Evolutionary conservation across 1,140 invertebrate genomes (phyloP).

Genomic region (Ips nitidus): DNA sequence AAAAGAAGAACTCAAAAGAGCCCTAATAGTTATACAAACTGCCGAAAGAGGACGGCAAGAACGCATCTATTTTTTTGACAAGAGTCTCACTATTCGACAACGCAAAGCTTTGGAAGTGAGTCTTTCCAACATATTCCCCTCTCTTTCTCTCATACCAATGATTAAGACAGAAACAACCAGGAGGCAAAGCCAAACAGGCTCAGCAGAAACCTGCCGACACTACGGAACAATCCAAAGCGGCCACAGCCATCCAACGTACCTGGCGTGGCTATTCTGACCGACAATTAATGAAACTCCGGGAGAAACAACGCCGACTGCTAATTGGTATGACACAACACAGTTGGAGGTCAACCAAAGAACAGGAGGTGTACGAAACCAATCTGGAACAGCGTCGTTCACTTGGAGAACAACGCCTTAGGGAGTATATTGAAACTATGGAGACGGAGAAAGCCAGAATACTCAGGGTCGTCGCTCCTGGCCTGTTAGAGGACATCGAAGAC

Average conservation of each 20-base stretch:
- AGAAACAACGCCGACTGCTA: conserved; percentile 51
- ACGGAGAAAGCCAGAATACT: conserved; percentile 60
- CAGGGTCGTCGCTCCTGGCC: conserved; percentile 57
- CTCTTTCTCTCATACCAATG: too few relatives aligned
- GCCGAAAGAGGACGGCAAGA: conserved; percentile 59
- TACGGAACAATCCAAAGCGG: conserved; percentile 43
- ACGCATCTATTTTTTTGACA: conserved; percentile 53
- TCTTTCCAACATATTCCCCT: neutral
- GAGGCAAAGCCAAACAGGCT: conserved; percentile 4
- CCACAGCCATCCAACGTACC: conserved; percentile 54
- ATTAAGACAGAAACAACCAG: neutral
- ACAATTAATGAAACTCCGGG: conserved; percentile 47
- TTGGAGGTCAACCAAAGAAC: conserved; percentile 51
- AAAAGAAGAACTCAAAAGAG: neutral
- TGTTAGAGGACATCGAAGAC: conserved; percentile 69
- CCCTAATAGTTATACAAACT: neutral
- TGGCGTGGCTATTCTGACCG: conserved; percentile 54
- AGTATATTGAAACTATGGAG: conserved; percentile 56
- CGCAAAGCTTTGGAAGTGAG: conserved; percentile 7
- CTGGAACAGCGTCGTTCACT: conserved; percentile 56
- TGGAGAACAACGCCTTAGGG: conserved; percentile 55
- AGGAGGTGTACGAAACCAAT: conserved; percentile 55
- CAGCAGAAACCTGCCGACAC: neutral
- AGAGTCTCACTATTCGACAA: conserved; percentile 41
- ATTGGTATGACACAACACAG: conserved; percentile 50